Evolutionary conservation across 2,113 vertebrate species (phyloP), one percentile per base, ranked within the genome.

Genomic region (Ranitomeya variabilis): DNA sequence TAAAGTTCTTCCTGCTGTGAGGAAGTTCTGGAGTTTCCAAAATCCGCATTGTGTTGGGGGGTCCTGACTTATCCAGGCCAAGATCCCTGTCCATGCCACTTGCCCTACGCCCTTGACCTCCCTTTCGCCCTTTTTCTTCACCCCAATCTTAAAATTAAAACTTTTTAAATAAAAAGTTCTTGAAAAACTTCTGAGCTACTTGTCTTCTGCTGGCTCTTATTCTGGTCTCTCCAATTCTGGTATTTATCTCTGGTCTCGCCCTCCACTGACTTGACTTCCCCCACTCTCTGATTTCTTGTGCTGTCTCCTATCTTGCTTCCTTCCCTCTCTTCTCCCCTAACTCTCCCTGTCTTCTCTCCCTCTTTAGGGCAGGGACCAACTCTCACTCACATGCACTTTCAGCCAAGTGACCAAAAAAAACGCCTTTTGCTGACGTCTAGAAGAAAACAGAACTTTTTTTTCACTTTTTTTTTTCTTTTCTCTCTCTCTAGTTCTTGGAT

Each of bases 1-100:
- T 93, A 93, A 96, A 96, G 93, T 95, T 96, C 90, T 95, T 96
- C 91, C 94, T 93, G 90, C 92, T 93, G 86, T 94, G 95, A 62
- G 92, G 92, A 77, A 94, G 94, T 89, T 95, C 95, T 51, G 93
- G 91, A 1, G 93, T 92, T 88, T 94, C 94, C 90, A 93, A 89
- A 54, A 92, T 92, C 14, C 94, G 91, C 79, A 90, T 91, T 79
- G 90, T 69, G 90, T 91, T 87, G 84, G 92, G 92, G 87, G 89
- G 89, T 89, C 90, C 57, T 67, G 87, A 76, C 87, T 89, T 89
- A 71, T 90, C 90, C 64, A 90, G 91, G 90, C 91, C 90, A 90
- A 93, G 93, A 67, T 92, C 90, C 90, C 93, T 91, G 86, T 95
- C 95, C 95, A 95, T 95, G 89, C 90, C 93, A 19, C 76, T 79